Base-by-base conservation (phyloP, 2,113 vertebrate species). In the Apistogramma diplotaenia region DNA sequence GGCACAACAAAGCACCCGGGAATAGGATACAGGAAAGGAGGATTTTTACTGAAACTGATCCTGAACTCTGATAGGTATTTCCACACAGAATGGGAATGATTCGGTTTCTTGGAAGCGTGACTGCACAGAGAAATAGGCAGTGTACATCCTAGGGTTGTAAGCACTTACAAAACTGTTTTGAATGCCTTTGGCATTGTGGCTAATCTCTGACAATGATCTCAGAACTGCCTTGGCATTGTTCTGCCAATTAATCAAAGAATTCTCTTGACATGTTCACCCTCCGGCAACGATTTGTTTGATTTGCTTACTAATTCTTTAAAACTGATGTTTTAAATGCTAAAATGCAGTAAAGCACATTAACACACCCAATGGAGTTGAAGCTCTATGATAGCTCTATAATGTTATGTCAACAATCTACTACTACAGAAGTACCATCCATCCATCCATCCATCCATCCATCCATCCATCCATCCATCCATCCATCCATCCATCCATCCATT, bases 11-110 rank as follows among this genome's bases (percentile, higher is more conserved):
- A 80, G 27, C 61, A 76, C 78, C 62, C 58, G 37, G 76, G 43
- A 43, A 79, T 81, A 79, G 16, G 37, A 87, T 74, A 76, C 74
- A 75, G 73, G 73, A 83, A 85, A 72, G 27, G 56, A 88, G 60
- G 71, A 62, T 74, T 82, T 57, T 79, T 29, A 81, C 67, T 78
- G 72, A 58, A 83, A 58, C 57, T 78, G 74, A 90, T 87, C 86
- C 62, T 84, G 51, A 79, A 59, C 65, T 78, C 18, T 43, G 74
- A 89, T 79, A 75, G 56, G 27, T 33, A n/a, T 85, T 71, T 80
- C 76, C 71, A 61, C 65, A 10, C 51, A 74, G 61, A 82, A 46
- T 16, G 21, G 8, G 59, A 67, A 70, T 37, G 29, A 73, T 65
- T 70, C 74, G 7, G 33, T 59, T 83, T 27, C 53, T 60, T 29